Evolutionary conservation across 1,140 invertebrate genomes (phyloP).

Genomic region (Drosophila insularis): DNA sequence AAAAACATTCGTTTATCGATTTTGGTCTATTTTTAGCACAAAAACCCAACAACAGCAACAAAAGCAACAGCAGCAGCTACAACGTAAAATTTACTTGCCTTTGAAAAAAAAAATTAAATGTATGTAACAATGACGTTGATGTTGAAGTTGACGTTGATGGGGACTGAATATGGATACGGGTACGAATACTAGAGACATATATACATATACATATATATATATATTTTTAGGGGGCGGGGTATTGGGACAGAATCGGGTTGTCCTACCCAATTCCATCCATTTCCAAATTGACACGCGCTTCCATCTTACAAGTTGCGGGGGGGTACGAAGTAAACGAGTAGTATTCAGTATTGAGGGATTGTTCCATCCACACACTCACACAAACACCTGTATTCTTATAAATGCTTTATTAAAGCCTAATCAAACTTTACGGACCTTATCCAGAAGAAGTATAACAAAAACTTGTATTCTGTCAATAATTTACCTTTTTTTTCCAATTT

Average conservation of each 20-base stretch:
- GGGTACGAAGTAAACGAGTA: neutral
- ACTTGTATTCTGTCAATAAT: too few species aligned
- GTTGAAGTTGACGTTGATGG: conserved; percentile 10
- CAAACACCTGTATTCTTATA: too few species aligned
- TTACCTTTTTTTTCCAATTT: too few species aligned
- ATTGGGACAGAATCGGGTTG: neutral
- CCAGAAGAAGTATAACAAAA: too few species aligned
- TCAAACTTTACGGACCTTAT: too few species aligned
- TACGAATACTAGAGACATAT: neutral
- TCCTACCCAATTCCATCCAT: neutral
- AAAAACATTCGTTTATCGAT: conserved; percentile 81
- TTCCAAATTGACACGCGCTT: neutral
- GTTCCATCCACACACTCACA: too few species aligned
- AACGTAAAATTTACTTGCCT: conserved; percentile 69
- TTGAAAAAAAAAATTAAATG: conserved; percentile 38
- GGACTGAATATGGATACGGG: neutral
- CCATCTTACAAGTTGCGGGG: too few species aligned
- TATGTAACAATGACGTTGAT: conserved; percentile 23
- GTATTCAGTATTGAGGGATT: neutral
- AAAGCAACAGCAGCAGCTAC: conserved; percentile 18
- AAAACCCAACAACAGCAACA: conserved; percentile 35
- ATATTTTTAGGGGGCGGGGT: neutral
- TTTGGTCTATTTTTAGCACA: conserved; percentile 81
- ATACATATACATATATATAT: too few species aligned
- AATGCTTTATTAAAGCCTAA: neutral